A percentile compares a stretch with the other conserved stretches of the same genome.
Conservation (phyloP, 2,113 vertebrate species). For the Tetrax tetrax region DNA sequence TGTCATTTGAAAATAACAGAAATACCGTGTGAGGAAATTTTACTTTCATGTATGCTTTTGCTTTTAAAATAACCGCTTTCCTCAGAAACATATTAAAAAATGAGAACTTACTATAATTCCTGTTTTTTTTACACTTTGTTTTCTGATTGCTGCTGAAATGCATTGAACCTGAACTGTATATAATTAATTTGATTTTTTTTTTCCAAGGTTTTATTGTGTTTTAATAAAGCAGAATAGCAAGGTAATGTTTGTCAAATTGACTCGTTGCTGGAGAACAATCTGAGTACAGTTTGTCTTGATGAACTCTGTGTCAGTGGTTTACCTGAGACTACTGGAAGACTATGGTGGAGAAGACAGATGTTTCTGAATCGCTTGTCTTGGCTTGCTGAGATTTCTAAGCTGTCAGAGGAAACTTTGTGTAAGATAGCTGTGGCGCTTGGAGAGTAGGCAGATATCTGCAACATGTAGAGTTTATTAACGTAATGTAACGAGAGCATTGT, state of each 20-base stretch:
- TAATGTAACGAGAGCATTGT: not conserved
- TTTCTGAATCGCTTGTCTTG: not conserved
- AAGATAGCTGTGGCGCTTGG: not conserved
- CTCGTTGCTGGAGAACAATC: not conserved
- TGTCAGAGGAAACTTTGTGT: not conserved
- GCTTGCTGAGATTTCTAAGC: slow-evolving; percentile 15
- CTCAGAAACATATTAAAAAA: not conserved
- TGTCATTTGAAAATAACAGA: not conserved
- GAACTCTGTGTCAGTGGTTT: not conserved
- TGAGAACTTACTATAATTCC: not conserved
- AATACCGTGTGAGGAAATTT: not conserved
- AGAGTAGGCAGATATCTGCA: not conserved
- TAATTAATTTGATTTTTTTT: not conserved
- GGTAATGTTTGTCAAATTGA: not conserved
- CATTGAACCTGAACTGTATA: not conserved
- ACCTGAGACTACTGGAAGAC: not conserved
- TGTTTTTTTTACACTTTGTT: not conserved
- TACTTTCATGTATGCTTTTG: not conserved
- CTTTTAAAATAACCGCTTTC: not conserved
- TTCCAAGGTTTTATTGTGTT: not conserved
- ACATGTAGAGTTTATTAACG: not conserved
- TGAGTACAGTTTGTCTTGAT: not conserved
- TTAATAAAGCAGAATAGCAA: not conserved
- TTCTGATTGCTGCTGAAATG: not conserved
- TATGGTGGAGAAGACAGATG: not conserved